These are phyloP conservation scores for Fistularia tabacaria DNA, from an alignment of 2,797 vertebrate genomes.

Conservation along the genomic window DNA sequence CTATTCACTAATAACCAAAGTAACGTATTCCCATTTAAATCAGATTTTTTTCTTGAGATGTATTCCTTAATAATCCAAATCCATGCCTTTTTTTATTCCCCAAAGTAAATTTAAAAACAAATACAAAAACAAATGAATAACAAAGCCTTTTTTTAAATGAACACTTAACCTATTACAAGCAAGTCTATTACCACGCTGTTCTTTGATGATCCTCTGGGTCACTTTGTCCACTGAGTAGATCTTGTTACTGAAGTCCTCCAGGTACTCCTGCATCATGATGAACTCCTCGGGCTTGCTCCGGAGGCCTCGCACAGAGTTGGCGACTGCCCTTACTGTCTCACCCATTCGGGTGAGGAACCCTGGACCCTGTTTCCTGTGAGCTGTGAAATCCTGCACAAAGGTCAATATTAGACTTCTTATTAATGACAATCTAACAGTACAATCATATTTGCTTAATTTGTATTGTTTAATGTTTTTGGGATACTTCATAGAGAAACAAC, in stretches of 20 bases:
- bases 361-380: constrained; percentile 88
- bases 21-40: no score
- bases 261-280: constrained; percentile 81
- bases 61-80: no score
- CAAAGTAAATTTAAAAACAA: not conserved
- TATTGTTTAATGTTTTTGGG: no score
- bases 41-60: no score
- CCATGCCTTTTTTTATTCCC: no score
- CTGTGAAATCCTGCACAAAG: constrained; percentile 78
- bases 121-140: not conserved
- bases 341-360: constrained; percentile 89
- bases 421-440: no score
- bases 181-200: constrained; percentile 80
- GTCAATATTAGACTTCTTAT: not conserved
- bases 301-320: constrained; percentile 83
- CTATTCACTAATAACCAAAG: no score
- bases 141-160: not conserved
- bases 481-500: no score
- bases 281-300: constrained; percentile 86
- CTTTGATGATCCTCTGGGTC: constrained; percentile 89
- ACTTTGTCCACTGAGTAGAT: constrained; percentile 88
- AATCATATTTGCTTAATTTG: no score
- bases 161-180: not conserved
- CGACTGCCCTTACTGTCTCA: constrained; percentile 86
- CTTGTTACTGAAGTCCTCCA: constrained; percentile 86